A percentile compares a stretch with the other conserved stretches of the same genome.
phyloP scores from a whole-genome alignment of 2,113 vertebrate species.

The Pogonocichla stellata region DNA sequence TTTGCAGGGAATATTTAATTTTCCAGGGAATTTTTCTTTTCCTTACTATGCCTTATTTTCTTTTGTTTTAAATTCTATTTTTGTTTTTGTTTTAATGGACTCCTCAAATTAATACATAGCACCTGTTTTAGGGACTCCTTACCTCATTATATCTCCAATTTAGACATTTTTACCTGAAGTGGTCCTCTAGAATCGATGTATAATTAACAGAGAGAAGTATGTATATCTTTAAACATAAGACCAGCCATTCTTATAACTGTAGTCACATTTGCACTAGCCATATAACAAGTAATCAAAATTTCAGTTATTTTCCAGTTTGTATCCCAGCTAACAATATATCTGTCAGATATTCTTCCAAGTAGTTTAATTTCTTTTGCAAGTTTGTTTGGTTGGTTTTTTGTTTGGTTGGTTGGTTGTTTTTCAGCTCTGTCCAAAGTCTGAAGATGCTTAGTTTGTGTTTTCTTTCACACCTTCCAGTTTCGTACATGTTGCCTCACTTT shows the following conservation, averaged over 20 bases:
- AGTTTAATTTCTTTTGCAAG: not conserved
- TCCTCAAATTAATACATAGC: not conserved
- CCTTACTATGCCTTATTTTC: not conserved
- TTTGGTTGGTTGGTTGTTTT: not conserved
- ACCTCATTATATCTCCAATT: not conserved
- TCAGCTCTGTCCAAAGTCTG: not conserved
- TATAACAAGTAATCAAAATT: not conserved
- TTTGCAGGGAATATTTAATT: not conserved
- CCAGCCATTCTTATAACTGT: not conserved
- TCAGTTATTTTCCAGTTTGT: not conserved
- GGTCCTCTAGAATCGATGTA: not conserved
- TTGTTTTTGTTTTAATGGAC: not conserved
- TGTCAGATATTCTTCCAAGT: not conserved
- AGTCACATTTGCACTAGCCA: not conserved
- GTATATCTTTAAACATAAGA: not conserved
- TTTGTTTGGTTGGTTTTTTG: accelerated
- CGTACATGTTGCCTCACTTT: not conserved
- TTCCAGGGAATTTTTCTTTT: not conserved
- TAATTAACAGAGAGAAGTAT: not conserved
- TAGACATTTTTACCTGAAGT: not conserved
- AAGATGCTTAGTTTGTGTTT: not conserved
- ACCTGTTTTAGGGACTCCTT: not conserved
- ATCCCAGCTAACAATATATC: not conserved
- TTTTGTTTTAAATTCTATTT: not conserved
- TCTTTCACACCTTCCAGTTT: not conserved